phyloP scores from a whole-genome alignment of 1,140 invertebrate species.

The Rhagoletis zephyria region DNA sequence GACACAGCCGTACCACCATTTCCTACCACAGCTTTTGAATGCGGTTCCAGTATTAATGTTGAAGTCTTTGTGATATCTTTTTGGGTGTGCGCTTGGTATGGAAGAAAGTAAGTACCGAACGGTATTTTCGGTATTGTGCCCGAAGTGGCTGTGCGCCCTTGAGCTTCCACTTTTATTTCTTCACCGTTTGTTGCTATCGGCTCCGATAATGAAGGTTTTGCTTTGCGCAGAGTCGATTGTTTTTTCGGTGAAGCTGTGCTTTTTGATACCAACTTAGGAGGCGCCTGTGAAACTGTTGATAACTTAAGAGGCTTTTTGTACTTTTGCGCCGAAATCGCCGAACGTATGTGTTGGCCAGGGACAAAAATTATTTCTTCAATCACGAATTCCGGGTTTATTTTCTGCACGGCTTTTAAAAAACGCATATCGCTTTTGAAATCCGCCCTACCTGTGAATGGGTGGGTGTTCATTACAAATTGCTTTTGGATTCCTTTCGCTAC shows the following conservation, averaged over 20 bases:
- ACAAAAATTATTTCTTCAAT: constrained; percentile 68
- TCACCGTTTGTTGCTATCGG: not conserved
- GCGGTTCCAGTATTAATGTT: constrained; percentile 77
- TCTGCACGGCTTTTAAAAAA: constrained; percentile 62
- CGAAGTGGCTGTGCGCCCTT: constrained; percentile 64
- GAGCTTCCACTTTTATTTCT: constrained; percentile 68
- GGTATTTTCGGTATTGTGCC: constrained; percentile 67
- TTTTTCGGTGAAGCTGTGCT: not conserved
- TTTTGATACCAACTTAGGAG: not conserved
- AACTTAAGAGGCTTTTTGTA: not conserved
- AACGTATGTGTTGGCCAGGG: constrained; percentile 65
- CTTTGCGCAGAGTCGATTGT: not conserved
- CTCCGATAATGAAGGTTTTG: not conserved
- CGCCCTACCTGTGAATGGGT: not conserved
- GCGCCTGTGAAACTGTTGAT: not conserved
- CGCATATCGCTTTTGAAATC: constrained; percentile 64
- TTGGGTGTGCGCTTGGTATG: constrained; percentile 60
- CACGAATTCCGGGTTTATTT: constrained; percentile 67
- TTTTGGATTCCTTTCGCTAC: not conserved
- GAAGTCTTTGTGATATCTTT: constrained; percentile 64
- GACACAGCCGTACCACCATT: constrained; percentile 79
- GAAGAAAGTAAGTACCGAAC: constrained; percentile 68
- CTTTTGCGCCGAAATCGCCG: constrained; percentile 37
- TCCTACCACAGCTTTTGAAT: constrained; percentile 78
- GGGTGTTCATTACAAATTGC: too few relatives aligned